Conservation (phyloP, 2,113 vertebrate genomes). For the Recurvirostra avosetta region DNA sequence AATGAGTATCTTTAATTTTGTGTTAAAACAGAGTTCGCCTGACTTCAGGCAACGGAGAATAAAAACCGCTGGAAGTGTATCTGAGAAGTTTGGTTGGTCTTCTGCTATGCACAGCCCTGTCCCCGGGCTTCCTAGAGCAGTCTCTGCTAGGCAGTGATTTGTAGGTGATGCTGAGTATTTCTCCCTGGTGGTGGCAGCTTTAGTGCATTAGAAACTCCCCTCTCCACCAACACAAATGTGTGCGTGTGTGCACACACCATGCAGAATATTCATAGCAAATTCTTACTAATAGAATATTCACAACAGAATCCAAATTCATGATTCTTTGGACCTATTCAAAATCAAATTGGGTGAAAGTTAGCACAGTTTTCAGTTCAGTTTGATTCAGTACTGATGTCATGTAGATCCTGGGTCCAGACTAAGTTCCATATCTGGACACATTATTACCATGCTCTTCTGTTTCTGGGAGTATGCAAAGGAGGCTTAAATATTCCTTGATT, state of each 20-base stretch:
- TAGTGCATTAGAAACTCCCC: not conserved
- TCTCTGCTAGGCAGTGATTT: not conserved
- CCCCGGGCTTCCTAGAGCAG: not conserved
- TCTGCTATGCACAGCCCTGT: not conserved
- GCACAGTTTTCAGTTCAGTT: not conserved
- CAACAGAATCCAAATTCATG: not conserved
- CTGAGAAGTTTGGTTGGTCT: not conserved
- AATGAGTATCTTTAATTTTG: not conserved
- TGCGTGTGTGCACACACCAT: too few relatives aligned
- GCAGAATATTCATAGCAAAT: not conserved
- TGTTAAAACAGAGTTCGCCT: not conserved
- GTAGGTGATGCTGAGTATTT: not conserved
- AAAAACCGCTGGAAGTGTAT: rapidly evolving
- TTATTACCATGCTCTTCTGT: not conserved
- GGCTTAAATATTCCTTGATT: not conserved
- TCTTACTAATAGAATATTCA: not conserved
- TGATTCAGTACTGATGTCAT: not conserved
- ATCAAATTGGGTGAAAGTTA: not conserved
- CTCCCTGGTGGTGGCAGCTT: not conserved
- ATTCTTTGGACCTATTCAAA: not conserved
- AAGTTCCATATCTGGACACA: not conserved
- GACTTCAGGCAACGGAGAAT: not conserved
- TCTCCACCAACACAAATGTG: not conserved
- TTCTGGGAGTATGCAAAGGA: not conserved
- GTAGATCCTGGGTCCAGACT: not conserved